Base-by-base conservation (phyloP, 1,140 invertebrate species). In the Brachionus paranguensis region DNA sequence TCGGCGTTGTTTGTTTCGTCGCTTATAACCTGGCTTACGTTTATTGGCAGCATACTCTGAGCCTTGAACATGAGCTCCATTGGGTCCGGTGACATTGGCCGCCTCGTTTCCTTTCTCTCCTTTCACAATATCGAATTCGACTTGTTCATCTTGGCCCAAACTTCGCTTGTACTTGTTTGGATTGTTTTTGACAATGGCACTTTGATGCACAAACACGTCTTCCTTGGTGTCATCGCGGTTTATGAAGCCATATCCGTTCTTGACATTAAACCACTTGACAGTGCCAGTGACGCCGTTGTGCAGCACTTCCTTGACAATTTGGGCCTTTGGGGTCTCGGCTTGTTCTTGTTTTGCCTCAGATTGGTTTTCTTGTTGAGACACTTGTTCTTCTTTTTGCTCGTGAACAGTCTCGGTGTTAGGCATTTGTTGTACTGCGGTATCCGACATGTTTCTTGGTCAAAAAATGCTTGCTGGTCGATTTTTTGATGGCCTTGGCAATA, bases 211-310 rank as follows among this genome's bases (percentile, higher is more conserved):
- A 92, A 99, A 99, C 85, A 99, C 96, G 91, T 99, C 97, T 92
- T 99, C 96, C 91, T 98, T 98, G 86, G 95, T 98, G 92, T 98
- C 96, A 92, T 96, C 96, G 88, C 90, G 93, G 91, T 98, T 98
- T 90, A 99, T 99, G 90, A 99, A 99, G 88, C 97, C 97, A 92
- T 99, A 99, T 90, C 97, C 97, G 92, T 96, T 98, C 92, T 98
- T 99, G 65, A 98, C 96, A 90, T 98, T 98, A 92, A 98, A 98
- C 95, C 95, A 97, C 91, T 97, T 97, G 17, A 97, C 95, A 87
- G 93, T 95, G 87, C 95, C 95, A 88, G 93, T 93, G 88, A 97
- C 47, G 14, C 24, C 29, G 8, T 37, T 83, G 14, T 37, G 60
- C 17, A 76, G 3, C 1, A 76, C 72, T 50, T 76, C 72, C 11